Evolutionary conservation across 37 sponge, comb jelly and placozoan genomes (phyloP).

Genomic region (Bolinopsis microptera): DNA sequence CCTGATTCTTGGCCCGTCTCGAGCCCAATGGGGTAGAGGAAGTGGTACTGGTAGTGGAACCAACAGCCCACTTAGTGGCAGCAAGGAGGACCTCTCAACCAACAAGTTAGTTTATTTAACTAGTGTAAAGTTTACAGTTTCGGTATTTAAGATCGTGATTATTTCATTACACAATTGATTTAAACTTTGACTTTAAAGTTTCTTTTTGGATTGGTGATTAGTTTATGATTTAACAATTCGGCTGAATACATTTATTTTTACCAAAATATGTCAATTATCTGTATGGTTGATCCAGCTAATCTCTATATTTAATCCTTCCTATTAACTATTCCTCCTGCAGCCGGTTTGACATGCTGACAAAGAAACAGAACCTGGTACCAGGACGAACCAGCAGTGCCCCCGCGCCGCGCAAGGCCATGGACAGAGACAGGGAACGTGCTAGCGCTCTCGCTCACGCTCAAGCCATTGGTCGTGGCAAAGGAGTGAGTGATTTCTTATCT

Average conservation of each 20-base stretch:
- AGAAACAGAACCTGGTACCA: conserved; percentile 25
- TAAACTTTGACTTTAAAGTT: too few relatives aligned
- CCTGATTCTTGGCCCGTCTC: not conserved
- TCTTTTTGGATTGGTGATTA: too few relatives aligned
- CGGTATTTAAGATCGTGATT: too few relatives aligned
- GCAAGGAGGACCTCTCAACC: conserved; percentile 59
- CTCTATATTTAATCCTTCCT: too few relatives aligned
- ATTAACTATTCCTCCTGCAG: not conserved
- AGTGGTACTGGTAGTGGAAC: conserved; percentile 61
- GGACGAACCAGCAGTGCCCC: conserved; percentile 52
- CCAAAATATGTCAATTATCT: too few relatives aligned
- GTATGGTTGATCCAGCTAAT: too few relatives aligned
- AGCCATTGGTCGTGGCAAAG: not conserved
- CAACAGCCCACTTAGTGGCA: conserved; percentile 57
- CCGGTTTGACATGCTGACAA: conserved; percentile 54
- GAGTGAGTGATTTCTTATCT: not conserved
- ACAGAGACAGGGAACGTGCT: conserved; percentile 14
- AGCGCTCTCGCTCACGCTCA: conserved; percentile 4
- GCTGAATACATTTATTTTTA: too few relatives aligned
- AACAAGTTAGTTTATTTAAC: conserved; percentile 56
- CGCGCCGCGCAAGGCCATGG: conserved; percentile 43
- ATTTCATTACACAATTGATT: too few relatives aligned
- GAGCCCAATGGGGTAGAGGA: conserved; percentile 17
- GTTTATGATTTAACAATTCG: too few relatives aligned
- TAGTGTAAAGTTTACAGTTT: not conserved